Base-by-base conservation (phyloP, 2,113 vertebrate species). In the Lota lota region DNA sequence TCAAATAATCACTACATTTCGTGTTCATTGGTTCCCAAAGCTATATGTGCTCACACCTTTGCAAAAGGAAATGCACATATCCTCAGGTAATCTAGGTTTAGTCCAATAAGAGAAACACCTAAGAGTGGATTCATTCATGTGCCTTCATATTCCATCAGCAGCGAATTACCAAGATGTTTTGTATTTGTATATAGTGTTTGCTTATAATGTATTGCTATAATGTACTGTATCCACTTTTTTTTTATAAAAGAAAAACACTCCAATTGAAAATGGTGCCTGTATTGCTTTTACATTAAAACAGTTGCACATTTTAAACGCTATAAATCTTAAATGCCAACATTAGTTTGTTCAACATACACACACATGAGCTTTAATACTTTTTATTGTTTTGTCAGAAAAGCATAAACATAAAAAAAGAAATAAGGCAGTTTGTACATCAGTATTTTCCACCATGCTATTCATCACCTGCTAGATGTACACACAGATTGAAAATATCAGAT, bases 91-190 rank as follows among this genome's bases (percentile, higher is more conserved):
- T 66, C 53, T 22, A 62, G 28, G 51, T 69, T 11, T 63, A 66
- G 28, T 64, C 50, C 70, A 73, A 68, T 40, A 66, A 22, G 10
- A 22, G 5, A 62, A 70, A 69, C 33, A 36, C 61, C 19, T 72
- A 40, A 70, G 61, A 20, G 24, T 50, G 67, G 22, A 59, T 50
- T 60, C 67, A 82, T 24, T 70, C 71, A 24, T 72, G 63, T 70
- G 68, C 78, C 71, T 79, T 71, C 77, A 71, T 63, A 79, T 65
- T 81, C 69, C 74, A 68, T 75, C 47, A 60, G 54, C 62, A 83
- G 54, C 87, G 80, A 89, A 90, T 91, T 92, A 78, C 79, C 81
- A 88, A 95, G 96, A 94, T 98, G 96, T 97, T 96, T 93, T 98
- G 94, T 96, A 94, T 89, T 78, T 95, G 75, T 96, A 94, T 91